Evolutionary conservation across 2,113 vertebrate genomes (phyloP).

Genomic region (mouse (Mus musculus)): DNA sequence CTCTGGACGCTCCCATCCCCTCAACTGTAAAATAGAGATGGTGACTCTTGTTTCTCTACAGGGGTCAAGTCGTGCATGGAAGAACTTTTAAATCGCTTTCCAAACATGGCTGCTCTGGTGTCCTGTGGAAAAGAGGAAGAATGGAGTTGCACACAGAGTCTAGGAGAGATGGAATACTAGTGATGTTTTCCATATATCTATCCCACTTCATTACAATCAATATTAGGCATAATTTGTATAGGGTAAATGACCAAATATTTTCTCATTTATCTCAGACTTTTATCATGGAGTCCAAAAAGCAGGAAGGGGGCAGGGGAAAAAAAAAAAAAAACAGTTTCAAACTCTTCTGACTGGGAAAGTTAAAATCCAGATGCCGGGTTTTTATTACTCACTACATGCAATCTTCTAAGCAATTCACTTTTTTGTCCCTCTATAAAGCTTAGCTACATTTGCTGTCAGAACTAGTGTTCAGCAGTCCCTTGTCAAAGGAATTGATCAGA

Average conservation of each 20-base stretch:
- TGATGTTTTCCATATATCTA: slow-evolving; percentile 30
- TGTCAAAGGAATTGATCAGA: slow-evolving; percentile 76
- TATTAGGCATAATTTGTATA: slow-evolving; percentile 65
- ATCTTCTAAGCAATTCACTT: slow-evolving; percentile 76
- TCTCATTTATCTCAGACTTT: slow-evolving; percentile 72
- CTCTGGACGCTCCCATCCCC: background rate
- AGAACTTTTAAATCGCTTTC: background rate
- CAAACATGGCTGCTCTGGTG: background rate
- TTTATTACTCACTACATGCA: slow-evolving; percentile 70
- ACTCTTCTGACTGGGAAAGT: slow-evolving; percentile 73
- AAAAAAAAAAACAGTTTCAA: slow-evolving; percentile 27
- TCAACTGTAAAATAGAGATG: slow-evolving; percentile 47
- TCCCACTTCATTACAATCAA: slow-evolving; percentile 31
- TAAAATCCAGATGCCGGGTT: slow-evolving; percentile 81
- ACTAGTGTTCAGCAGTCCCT: slow-evolving; percentile 72
- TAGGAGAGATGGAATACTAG: slow-evolving; percentile 10
- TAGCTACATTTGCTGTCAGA: slow-evolving; percentile 71
- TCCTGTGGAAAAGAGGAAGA: slow-evolving; percentile 17
- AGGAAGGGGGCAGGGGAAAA: background rate
- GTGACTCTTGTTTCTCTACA: background rate
- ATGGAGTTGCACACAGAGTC: slow-evolving; percentile 6
- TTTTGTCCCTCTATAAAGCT: slow-evolving; percentile 74
- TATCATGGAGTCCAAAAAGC: slow-evolving; percentile 65
- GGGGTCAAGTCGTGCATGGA: background rate
- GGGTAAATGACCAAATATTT: slow-evolving; percentile 65